A percentile compares a stretch with the other conserved stretches of the same genome.
Conservation (phyloP, 92 coral and sea anemone species). For the Phenganax stokvisi region DNA sequence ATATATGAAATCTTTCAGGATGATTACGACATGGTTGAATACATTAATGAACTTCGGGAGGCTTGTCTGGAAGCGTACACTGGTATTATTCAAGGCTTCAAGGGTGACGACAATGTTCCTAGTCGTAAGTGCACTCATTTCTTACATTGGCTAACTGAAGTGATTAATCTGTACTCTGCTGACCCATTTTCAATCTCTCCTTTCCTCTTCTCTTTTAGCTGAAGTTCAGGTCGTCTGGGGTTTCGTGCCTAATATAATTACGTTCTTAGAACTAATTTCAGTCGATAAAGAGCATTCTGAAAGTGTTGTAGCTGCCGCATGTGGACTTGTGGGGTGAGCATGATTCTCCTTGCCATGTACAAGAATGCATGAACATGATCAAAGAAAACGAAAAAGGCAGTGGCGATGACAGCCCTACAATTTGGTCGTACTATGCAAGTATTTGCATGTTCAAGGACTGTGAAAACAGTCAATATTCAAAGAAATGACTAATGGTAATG, state of each 20-base stretch:
- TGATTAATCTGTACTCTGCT: not conserved
- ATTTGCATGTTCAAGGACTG: no score
- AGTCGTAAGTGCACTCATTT: constrained; percentile 42
- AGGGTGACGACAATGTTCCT: constrained; percentile 60
- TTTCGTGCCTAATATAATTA: constrained; percentile 56
- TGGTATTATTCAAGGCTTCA: constrained; percentile 93
- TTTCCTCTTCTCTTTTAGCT: constrained; percentile 39
- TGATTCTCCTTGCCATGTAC: no score
- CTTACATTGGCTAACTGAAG: not conserved
- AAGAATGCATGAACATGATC: no score
- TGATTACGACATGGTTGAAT: constrained; percentile 94
- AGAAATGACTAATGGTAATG: no score
- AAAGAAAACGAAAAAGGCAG: no score
- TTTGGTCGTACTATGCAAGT: no score
- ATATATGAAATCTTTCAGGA: constrained; percentile 34
- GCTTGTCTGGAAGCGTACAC: constrained; percentile 96
- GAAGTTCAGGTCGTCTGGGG: constrained; percentile 56
- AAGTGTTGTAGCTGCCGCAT: constrained; percentile 75
- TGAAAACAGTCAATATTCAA: no score
- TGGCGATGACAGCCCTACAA: no score
- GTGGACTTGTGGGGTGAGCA: constrained; percentile 91
- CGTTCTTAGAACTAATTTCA: constrained; percentile 65
- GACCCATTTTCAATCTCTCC: not conserved
- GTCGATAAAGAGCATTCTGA: constrained; percentile 88
- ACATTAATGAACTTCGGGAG: constrained; percentile 85